Percentiles rank a stretch among this genome's conserved stretches.
phyloP scores from a whole-genome alignment of 2,888 invertebrate species.

The Drosophila stalkeri region DNA sequence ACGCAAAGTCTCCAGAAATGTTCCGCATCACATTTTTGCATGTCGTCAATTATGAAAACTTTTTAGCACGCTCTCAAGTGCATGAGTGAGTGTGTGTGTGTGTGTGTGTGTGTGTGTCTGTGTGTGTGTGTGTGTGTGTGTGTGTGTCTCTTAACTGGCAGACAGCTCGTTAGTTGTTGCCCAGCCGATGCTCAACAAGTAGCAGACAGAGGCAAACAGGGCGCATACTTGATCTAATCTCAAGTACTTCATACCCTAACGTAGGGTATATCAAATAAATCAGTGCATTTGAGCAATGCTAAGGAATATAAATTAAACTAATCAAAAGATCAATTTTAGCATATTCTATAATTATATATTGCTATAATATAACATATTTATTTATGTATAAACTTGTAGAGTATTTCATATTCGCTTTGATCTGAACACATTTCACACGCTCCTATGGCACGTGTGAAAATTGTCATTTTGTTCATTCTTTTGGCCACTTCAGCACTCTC shows the following conservation, averaged over 20 bases:
- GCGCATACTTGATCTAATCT: conserved; percentile 62
- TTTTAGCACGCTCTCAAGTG: conserved; percentile 56
- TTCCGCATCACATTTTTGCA: conserved; percentile 37
- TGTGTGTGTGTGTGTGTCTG: conserved; percentile 17
- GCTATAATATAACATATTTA: background rate
- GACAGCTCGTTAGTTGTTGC: conserved; percentile 51
- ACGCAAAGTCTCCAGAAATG: background rate
- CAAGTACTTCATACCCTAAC: conserved; percentile 27
- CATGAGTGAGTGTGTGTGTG: conserved; percentile 15
- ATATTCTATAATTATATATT: too few relatives aligned
- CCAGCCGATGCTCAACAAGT: conserved; percentile 61
- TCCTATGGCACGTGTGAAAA: conserved; percentile 53
- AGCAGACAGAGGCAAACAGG: conserved; percentile 34
- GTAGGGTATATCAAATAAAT: background rate
- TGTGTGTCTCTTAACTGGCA: conserved; percentile 26
- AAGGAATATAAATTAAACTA: background rate
- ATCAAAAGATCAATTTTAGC: too few relatives aligned
- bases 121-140: conserved; percentile 11
- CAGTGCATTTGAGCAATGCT: background rate
- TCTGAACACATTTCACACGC: background rate
- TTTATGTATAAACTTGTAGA: background rate
- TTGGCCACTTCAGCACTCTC: conserved; percentile 18
- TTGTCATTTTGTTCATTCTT: conserved; percentile 47
- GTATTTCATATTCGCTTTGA: background rate
- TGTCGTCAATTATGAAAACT: conserved; percentile 77